Conservation (phyloP, 1,140 invertebrate species). For the Heliconius congener region DNA sequence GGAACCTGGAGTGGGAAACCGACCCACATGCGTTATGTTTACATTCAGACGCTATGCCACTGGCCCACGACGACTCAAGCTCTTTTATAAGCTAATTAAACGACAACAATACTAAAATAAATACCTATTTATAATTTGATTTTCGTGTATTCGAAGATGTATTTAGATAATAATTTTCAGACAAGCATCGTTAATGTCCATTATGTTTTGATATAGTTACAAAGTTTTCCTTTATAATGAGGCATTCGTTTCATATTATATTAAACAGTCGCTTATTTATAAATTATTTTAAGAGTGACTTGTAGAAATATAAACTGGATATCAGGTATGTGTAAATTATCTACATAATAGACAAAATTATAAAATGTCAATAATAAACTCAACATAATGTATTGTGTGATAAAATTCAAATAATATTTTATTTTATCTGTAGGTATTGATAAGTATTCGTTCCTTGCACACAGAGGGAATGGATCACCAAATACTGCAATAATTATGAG, state of each 20-base stretch:
- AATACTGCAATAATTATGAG: too few species aligned
- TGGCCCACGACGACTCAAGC: too few species aligned
- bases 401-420: too few species aligned
- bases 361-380: too few species aligned
- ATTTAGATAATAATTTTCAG: not conserved
- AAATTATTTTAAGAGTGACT: not conserved
- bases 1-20: too few species aligned
- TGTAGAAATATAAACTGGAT: not conserved
- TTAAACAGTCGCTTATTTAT: not conserved
- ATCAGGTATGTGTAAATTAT: not conserved
- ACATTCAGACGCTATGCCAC: too few species aligned
- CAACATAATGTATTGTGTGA: too few species aligned
- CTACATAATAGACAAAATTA: not conserved
- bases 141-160: not conserved
- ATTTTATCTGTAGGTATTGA: too few species aligned
- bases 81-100: too few species aligned
- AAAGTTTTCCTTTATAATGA: not conserved
- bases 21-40: too few species aligned
- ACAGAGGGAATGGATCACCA: too few species aligned
- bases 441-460: too few species aligned
- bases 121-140: not conserved
- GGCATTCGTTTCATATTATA: not conserved
- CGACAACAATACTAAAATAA: not conserved
- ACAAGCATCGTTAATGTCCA: constrained; percentile 4
- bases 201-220: not conserved